Percentiles rank a stretch among this genome's conserved stretches.
These are phyloP conservation scores for Zaprionus inermis DNA, from an alignment of 1,140 invertebrate genomes.

Conservation along the genomic window DNA sequence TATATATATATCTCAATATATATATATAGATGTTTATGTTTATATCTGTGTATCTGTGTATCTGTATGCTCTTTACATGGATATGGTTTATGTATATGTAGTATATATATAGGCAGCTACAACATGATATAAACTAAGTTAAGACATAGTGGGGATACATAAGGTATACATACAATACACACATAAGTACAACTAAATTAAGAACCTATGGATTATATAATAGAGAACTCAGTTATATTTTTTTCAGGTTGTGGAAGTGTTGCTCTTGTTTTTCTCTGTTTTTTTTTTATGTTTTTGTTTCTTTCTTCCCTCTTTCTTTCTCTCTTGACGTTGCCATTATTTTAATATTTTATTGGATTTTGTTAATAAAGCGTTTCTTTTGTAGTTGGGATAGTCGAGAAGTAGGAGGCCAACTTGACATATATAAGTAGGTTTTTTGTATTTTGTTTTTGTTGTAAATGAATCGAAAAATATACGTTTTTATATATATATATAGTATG, in stretches of 20 bases:
- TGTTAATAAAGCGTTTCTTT: slow-evolving; percentile 8
- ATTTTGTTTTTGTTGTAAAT: slow-evolving; percentile 50
- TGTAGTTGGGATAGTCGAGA: slow-evolving; percentile 3
- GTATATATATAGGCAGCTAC: slow-evolving; percentile 16
- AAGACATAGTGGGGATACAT: slow-evolving; percentile 13
- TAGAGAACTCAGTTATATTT: slow-evolving; percentile 48
- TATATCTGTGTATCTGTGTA: slow-evolving; percentile 22
- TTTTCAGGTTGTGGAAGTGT: slow-evolving; percentile 41
- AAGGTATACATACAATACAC: slow-evolving; percentile 20
- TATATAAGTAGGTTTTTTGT: neutral
- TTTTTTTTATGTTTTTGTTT: neutral
- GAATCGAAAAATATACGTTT: slow-evolving; percentile 59
- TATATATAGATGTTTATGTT: slow-evolving; percentile 24
- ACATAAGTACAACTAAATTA: slow-evolving; percentile 46
- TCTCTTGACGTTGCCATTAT: slow-evolving; percentile 49
- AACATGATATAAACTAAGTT: slow-evolving; percentile 17
- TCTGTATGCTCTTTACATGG: slow-evolving; percentile 28
- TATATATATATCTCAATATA: slow-evolving; percentile 21
- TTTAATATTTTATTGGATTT: slow-evolving; percentile 23
- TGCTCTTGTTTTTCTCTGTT: slow-evolving; percentile 13
- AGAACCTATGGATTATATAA: slow-evolving; percentile 41
- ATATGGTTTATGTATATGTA: slow-evolving; percentile 11
- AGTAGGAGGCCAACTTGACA: slow-evolving; percentile 10
- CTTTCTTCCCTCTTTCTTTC: neutral
- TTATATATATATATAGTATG: slow-evolving; percentile 26